Conservation (phyloP, 2,888 invertebrate genomes). For the Hirtodrosophila alboralis region DNA sequence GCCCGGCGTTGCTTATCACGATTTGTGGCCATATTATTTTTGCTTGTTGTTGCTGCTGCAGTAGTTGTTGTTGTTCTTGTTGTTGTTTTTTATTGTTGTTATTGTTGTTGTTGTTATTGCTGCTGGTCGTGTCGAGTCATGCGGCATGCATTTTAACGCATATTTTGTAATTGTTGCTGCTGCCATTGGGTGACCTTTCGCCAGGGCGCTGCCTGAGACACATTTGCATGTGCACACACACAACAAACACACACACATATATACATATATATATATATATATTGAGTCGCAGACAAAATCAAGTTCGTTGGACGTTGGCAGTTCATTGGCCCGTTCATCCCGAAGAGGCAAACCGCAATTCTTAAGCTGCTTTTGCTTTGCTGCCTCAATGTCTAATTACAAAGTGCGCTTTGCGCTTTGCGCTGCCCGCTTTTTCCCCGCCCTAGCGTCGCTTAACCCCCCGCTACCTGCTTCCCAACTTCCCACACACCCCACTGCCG, state of each 20-base stretch:
- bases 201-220: conserved; percentile 53
- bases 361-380: conserved; percentile 50
- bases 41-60: conserved; percentile 58
- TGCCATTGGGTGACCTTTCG: conserved; percentile 65
- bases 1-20: conserved; percentile 75
- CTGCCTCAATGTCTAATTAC: conserved; percentile 73
- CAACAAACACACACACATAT: conserved; percentile 11
- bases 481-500: conserved; percentile 6
- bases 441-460: conserved; percentile 3
- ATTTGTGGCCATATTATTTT: conserved; percentile 78
- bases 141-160: conserved; percentile 76
- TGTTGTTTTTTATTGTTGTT: conserved; percentile 14
- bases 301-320: conserved; percentile 73
- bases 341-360: conserved; percentile 49
- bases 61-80: conserved; percentile 20
- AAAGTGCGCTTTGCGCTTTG: conserved; percentile 59
- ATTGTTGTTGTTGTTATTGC: conserved; percentile 26
- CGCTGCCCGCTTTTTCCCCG: not conserved
- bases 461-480: conserved; percentile 8
- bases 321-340: conserved; percentile 73
- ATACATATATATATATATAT: conserved; percentile 5
- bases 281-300: conserved; percentile 61
- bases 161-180: conserved; percentile 76
- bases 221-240: conserved; percentile 64
- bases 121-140: conserved; percentile 71